These are phyloP conservation scores for Bufo bufo DNA, from an alignment of 2,113 vertebrate species.

Conservation along the genomic window DNA sequence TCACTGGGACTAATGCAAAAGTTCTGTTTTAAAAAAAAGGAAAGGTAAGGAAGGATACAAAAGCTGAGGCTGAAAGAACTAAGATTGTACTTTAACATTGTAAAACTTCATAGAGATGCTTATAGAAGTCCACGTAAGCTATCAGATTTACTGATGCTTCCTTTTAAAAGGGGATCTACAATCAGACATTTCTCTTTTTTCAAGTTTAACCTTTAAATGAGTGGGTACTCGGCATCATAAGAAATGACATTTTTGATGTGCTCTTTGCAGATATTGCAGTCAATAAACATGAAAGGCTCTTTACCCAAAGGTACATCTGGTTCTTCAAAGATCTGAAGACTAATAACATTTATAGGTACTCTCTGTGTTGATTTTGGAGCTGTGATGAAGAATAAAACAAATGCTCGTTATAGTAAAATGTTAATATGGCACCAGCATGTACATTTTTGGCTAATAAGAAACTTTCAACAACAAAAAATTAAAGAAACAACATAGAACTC, in stretches of 20 bases:
- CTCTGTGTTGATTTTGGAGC: slow-evolving; percentile 42
- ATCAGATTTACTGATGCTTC: too few relatives aligned
- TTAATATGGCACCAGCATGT: background rate
- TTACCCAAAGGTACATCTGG: slow-evolving; percentile 34
- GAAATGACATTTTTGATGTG: background rate
- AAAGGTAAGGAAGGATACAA: too few relatives aligned
- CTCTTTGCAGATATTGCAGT: background rate
- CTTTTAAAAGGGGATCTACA: too few relatives aligned
- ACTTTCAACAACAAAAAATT: background rate
- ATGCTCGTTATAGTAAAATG: background rate
- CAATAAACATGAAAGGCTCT: background rate
- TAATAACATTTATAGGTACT: slow-evolving; percentile 31
- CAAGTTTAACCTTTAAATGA: background rate
- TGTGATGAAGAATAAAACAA: slow-evolving; percentile 39
- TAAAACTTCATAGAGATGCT: too few relatives aligned
- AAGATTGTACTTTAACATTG: too few relatives aligned
- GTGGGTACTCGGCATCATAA: background rate
- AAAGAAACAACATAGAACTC: background rate
- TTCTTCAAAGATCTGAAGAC: slow-evolving; percentile 30
- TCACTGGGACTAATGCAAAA: too few relatives aligned
- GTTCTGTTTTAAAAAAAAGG: too few relatives aligned
- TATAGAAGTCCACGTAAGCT: too few relatives aligned
- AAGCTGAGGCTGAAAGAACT: too few relatives aligned
- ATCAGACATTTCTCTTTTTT: too few relatives aligned
- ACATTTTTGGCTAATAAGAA: background rate